Base-by-base conservation (phyloP, 2,113 vertebrate species). In the Stomatorhinus ivindoensis region DNA sequence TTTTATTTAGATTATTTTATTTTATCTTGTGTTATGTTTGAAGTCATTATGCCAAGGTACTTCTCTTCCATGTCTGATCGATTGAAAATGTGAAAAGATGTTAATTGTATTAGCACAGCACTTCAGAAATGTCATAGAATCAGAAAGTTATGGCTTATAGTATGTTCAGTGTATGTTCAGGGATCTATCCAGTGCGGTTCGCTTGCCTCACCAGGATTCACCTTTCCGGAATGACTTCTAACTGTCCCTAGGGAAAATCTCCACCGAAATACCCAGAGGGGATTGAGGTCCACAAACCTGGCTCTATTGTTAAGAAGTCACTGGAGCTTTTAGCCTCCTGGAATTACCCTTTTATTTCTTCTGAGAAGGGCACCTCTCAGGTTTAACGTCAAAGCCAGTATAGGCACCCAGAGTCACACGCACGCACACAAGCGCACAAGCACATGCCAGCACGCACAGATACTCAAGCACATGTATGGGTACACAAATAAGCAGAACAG, bases 291-390 rank as follows among this genome's bases (percentile, higher is more conserved):
- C 39, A 86, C 50, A 80, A 61, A 83, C 42, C 47, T 35, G 42
- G 39, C 51, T 61, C 65, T 51, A 46, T 90, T 87, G 83, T 90
- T 82, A 10, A 24, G 76, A 58, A 6, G 76, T 65, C 44, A 90
- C 51, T 84, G 44, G 80, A 90, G 87, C 76, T 50, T 84, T 88
- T 73, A 88, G 48, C 48, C 50, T 87, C 86, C 50, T 87, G 86
- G 31, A 69, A 83, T 88, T 44, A 84, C 76, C 76, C 58, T 39
- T 55, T 87, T 48, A 53, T 87, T 87, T 87, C 50, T 55, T 87
- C 86, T 39, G 86, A 39, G 50, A 87, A 87, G 51, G 17, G 35
- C 8, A 21, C 48, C 42, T 47, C 50, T 87, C 58, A 69, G 58
- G 87, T 47, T 42, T 87, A 19, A 50, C 31, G 69, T 73, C 87